These are phyloP conservation scores for Cydia fagiglandana DNA, from an alignment of 1,140 invertebrate species.

Conservation along the genomic window DNA sequence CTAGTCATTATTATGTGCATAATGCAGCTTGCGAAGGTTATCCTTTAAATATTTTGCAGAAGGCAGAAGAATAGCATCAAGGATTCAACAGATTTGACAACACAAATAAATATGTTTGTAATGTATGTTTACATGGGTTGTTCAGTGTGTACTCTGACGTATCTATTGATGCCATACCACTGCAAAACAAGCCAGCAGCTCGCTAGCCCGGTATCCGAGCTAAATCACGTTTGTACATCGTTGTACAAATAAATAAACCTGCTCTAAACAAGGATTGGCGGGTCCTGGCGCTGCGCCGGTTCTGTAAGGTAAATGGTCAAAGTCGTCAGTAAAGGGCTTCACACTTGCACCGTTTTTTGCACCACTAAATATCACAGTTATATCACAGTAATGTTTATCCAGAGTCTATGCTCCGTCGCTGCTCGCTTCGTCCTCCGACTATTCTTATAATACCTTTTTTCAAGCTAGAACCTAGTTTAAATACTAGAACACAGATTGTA, in stretches of 20 bases:
- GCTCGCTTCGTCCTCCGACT: slow-evolving; percentile 17
- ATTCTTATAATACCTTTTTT: neutral
- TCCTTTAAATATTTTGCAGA: neutral
- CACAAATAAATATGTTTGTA: neutral
- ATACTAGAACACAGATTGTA: neutral
- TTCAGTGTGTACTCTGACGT: neutral
- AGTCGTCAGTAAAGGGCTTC: slow-evolving; percentile 59
- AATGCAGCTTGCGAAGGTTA: neutral
- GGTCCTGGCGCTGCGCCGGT: slow-evolving; percentile 53
- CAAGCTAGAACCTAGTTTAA: slow-evolving; percentile 12
- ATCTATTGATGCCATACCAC: neutral
- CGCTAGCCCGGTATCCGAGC: neutral
- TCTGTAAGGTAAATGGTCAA: slow-evolving; percentile 75
- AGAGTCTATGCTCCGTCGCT: slow-evolving; percentile 41
- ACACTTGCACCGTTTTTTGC: slow-evolving; percentile 55
- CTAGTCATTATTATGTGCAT: too few species aligned
- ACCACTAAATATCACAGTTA: slow-evolving; percentile 53
- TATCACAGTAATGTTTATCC: slow-evolving; percentile 61
- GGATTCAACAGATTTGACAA: neutral
- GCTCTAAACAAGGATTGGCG: slow-evolving; percentile 53
- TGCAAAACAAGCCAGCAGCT: neutral
- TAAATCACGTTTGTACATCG: neutral
- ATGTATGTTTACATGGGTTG: neutral
- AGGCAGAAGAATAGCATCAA: neutral
- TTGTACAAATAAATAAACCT: slow-evolving; percentile 17